A percentile compares a stretch with the other conserved stretches of the same genome.
Evolutionary conservation across 2,113 vertebrate species (phyloP).

Genomic region (Colistium nudipinnis): DNA sequence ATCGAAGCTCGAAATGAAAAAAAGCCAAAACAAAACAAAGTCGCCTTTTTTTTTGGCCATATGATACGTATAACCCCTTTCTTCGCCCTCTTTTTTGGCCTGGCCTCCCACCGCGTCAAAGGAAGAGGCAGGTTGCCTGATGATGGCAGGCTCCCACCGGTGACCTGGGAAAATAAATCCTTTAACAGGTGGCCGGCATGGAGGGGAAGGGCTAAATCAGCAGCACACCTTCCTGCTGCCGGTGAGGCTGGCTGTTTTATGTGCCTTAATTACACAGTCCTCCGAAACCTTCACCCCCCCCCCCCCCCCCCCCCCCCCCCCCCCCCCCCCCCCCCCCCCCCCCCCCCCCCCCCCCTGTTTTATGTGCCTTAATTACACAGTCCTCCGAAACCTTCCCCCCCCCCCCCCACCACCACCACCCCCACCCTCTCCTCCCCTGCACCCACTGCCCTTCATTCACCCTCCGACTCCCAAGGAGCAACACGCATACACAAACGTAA

Average conservation of each 20-base stretch:
- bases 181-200: conserved; percentile 75
- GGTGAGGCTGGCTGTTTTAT: conserved; percentile 72
- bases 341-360: conserved; percentile 62
- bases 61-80: conserved; percentile 6
- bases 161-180: conserved; percentile 76
- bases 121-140: conserved; percentile 61
- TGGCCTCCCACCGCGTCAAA: conserved; percentile 35
- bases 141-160: conserved; percentile 62
- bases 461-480: conserved; percentile 50
- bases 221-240: conserved; percentile 72
- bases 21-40: conserved; percentile 30
- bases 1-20: conserved; percentile 9
- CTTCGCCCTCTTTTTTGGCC: conserved; percentile 15
- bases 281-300: conserved; percentile 55
- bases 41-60: conserved; percentile 20
- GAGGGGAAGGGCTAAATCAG: conserved; percentile 71
- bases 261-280: conserved; percentile 70
- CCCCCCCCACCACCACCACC: no score
- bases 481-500: conserved; percentile 22
- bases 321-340: conserved; percentile 69
- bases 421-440: conserved; percentile 34
- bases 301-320: conserved; percentile 36
- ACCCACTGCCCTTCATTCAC: conserved; percentile 66
- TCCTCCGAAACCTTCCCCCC: conserved; percentile 56
- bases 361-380: conserved; percentile 73